Base-by-base conservation (phyloP, 1,140 invertebrate species). In the Lethrus apterus region DNA sequence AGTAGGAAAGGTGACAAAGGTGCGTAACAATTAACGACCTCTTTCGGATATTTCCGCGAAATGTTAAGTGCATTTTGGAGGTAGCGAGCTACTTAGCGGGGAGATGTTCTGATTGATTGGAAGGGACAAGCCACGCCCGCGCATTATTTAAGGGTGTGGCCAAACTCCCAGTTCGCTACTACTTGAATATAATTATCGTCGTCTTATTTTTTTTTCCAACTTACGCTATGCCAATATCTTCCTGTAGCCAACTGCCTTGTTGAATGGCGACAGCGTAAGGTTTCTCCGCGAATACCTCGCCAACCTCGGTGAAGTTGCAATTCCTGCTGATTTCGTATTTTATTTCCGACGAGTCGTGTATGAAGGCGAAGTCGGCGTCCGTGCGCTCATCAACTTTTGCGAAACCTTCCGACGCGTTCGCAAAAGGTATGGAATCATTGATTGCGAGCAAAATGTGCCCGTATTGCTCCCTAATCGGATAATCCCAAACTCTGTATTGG, bases 401-500 rank as follows among this genome's bases (percentile, higher is more conserved):
- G 56, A 89, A 89, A 0, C 88, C 89, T 49, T 83, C 81, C n/a
- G 71, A 60, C 1, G 78, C 76, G 43, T 73, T 75, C 2, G 63
- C 59, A 0, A 91, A 80, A 0, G 84, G 80, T 55, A 78, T 78
- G 1, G 85, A 84, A 50, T 81, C 79, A 40, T 86, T 81, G 32
- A 93, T 91, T 14, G 88, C 84, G 24, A 86, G 67, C 20, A 92
- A 67, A 51, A 93, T 92, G 52, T 89, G 86, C 2, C 84, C 87
- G 57, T 90, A 93, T 65, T 91, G 86, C 65, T 93, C 88, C 53
- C 86, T 83, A 32, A 93, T 87, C 1, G 89, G 90, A 67, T 93
- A 93, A 59, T 94, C 89, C 90, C 90, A 95, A 0, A 94, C 89
- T 21, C 89, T 70, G 54, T 85, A 90, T 54, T 84, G 77, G 0